Evolutionary conservation across 23 tunicate genomes (phyloP), one percentile per base, ranked within the genome.

Genomic region (Ciona savignyi): DNA sequence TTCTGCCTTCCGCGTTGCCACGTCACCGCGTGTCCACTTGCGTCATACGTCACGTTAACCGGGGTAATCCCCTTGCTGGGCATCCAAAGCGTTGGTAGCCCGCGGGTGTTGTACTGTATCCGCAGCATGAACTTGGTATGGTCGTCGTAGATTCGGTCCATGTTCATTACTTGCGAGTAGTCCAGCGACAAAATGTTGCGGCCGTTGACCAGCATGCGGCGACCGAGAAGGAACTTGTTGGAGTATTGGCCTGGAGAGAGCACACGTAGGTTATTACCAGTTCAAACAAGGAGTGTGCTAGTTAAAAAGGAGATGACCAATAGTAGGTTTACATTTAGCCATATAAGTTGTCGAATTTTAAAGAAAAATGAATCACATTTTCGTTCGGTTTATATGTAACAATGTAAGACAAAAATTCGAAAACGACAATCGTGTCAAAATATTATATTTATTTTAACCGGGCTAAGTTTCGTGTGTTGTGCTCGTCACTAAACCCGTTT

Each of bases 131-230:
- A 91, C 67, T 91, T 81, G 32, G 97, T 80, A 71, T 91, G 97
- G 34, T 91, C 97, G 79, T 91, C 97, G 49, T 91, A 91, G 22
- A 91, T 80, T 34, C 84, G 79, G 51, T 91, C 97, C 83, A 85
- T 73, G 49, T 64, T 91, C 63, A 63, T 49, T 11, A 71, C 89
- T 66, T 78, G 90, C 19, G 97, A 91, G 71, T 70, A 91, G 48
- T 91, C 97, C 30, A 91, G 77, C 0, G 97, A 91, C 15, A 91
- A 80, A 21, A 91, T 77, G 76, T 91, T 91, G 19, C 97, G 77
- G 3, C 78, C 91, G 69, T 91, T 91, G 0, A 91, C 97, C n/a
- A 85, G 68, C 97, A 91, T 91, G 21, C 93, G 70, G 63, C 91
- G 70, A 29, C 93, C 97, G 4, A 91, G 80, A 1, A 89, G 32